Percentiles rank a stretch among this genome's conserved stretches.
Evolutionary conservation across 2,797 vertebrate species (phyloP).

Genomic region (Danio albolineatus): DNA sequence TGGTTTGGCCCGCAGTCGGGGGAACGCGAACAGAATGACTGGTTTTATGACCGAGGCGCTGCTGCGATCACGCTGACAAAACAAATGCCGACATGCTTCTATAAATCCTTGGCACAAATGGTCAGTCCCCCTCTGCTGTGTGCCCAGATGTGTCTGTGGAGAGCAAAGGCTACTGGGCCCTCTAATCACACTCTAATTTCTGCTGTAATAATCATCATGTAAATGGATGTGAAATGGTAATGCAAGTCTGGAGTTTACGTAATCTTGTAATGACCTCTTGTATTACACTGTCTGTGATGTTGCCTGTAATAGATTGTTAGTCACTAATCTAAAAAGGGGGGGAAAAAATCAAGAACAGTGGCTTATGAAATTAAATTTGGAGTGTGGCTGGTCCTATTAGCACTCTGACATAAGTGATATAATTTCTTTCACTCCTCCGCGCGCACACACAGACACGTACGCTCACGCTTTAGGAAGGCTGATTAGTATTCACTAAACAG

Average conservation of each 20-base stretch:
- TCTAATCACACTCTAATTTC: slow-evolving; percentile 67
- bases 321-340: slow-evolving; percentile 56
- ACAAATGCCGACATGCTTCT: slow-evolving; percentile 57
- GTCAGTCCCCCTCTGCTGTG: slow-evolving; percentile 37
- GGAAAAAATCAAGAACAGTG: slow-evolving; percentile 57
- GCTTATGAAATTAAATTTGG: slow-evolving; percentile 74
- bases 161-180: slow-evolving; percentile 57
- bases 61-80: slow-evolving; percentile 61
- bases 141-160: slow-evolving; percentile 57
- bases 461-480: slow-evolving; percentile 57
- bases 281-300: slow-evolving; percentile 76
- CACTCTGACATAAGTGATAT: slow-evolving; percentile 81
- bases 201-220: slow-evolving; percentile 74
- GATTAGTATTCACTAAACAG: slow-evolving; percentile 77
- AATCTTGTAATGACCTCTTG: slow-evolving; percentile 81
- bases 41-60: slow-evolving; percentile 65
- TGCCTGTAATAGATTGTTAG: slow-evolving; percentile 79
- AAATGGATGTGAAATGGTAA: slow-evolving; percentile 75
- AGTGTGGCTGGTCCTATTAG: slow-evolving; percentile 79
- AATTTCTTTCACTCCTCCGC: slow-evolving; percentile 67
- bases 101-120: slow-evolving; percentile 66
- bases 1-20: slow-evolving; percentile 63
- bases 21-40: slow-evolving; percentile 55
- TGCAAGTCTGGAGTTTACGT: slow-evolving; percentile 76
- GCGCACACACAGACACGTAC: slow-evolving; percentile 55